A percentile compares a stretch with the other conserved stretches of the same genome.
These are phyloP conservation scores for Augiades crinisus DNA, from an alignment of 2,888 invertebrate genomes.

Conservation along the genomic window DNA sequence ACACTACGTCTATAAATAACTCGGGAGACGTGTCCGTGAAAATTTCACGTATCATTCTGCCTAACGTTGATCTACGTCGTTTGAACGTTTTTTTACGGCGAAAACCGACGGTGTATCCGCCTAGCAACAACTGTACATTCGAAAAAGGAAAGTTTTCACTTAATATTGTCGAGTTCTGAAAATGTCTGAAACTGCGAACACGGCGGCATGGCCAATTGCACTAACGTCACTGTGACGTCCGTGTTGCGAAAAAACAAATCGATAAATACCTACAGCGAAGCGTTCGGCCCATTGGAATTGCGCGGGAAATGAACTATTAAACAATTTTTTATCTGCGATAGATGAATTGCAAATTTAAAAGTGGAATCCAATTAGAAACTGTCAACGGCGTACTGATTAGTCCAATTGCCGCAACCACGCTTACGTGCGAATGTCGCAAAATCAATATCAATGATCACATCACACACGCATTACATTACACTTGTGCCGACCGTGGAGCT, in stretches of 20 bases:
- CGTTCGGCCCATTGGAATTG: constrained; percentile 21
- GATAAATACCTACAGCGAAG: constrained; percentile 27
- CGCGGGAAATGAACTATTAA: constrained; percentile 18
- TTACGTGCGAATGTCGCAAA: constrained; percentile 29
- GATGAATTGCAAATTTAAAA: background rate
- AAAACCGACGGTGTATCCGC: background rate
- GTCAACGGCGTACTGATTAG: background rate
- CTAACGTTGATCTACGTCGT: constrained; percentile 24
- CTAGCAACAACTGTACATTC: background rate
- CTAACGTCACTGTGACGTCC: constrained; percentile 36
- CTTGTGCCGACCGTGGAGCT: constrained; percentile 17
- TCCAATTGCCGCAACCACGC: constrained; percentile 6
- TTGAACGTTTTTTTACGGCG: background rate
- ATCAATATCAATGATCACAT: constrained; percentile 20
- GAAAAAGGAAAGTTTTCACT: background rate
- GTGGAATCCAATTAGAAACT: constrained; percentile 2
- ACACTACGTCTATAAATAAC: constrained; percentile 71
- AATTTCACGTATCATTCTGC: constrained; percentile 38
- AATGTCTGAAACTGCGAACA: background rate
- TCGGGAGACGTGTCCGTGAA: constrained; percentile 64
- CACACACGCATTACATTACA: constrained; percentile 28
- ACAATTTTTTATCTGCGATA: background rate
- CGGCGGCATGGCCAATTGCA: constrained; percentile 12
- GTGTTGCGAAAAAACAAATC: constrained; percentile 35
- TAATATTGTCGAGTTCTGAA: background rate